A percentile compares a stretch with the other conserved stretches of the same genome.
These are phyloP conservation scores for Orchesella cincta DNA, from an alignment of 1,140 invertebrate genomes.

Conservation along the genomic window DNA sequence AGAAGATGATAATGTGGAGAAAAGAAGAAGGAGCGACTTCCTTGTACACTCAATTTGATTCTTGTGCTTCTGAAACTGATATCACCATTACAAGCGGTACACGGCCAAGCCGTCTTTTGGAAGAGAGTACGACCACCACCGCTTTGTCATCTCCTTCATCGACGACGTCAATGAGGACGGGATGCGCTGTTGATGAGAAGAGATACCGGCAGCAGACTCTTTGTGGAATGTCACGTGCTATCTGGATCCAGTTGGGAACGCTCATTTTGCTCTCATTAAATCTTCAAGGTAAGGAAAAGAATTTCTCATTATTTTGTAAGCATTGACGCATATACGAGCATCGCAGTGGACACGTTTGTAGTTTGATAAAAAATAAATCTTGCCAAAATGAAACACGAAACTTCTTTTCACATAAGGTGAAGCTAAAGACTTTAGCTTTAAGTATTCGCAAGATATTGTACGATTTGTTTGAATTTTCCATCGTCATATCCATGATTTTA, in stretches of 20 bases:
- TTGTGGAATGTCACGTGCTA: constrained; percentile 17
- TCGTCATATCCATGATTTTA: no score
- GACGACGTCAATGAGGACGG: background rate
- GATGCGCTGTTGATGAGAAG: background rate
- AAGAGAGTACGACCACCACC: no score
- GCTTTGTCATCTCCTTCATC: background rate
- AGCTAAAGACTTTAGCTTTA: no score
- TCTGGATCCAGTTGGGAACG: constrained; percentile 21
- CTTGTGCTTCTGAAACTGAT: background rate
- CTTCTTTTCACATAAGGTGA: no score
- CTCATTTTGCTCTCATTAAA: constrained; percentile 20
- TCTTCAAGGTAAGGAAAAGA: constrained; percentile 20
- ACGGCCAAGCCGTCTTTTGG: background rate
- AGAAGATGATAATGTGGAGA: background rate
- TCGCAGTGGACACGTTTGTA: no score
- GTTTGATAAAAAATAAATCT: no score
- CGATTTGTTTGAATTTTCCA: no score
- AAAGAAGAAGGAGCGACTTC: background rate
- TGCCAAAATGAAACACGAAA: no score
- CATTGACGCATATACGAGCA: no score
- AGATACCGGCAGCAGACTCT: background rate
- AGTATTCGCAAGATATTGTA: no score
- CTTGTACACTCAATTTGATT: background rate
- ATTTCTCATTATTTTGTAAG: no score
- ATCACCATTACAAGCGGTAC: background rate